Percentiles rank a stretch among this genome's conserved stretches.
Evolutionary conservation across 2,113 vertebrate genomes (phyloP).

Genomic region (Lichenostomus cassidix): DNA sequence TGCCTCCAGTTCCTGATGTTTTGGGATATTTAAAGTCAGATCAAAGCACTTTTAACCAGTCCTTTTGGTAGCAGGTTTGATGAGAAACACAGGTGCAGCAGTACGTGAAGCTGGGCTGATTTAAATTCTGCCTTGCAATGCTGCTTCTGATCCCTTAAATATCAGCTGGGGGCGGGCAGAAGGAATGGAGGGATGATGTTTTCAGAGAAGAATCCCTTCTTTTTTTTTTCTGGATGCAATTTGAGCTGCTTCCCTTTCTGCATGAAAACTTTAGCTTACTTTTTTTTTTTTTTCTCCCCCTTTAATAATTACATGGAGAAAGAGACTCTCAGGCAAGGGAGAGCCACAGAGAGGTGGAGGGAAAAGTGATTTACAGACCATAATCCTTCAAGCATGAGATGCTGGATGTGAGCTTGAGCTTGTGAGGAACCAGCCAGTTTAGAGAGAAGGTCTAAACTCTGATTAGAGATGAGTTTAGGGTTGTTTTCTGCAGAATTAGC

Average conservation of each 20-base stretch:
- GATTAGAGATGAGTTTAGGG: neutral
- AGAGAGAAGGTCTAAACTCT: neutral
- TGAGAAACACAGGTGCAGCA: slow-evolving; percentile 73
- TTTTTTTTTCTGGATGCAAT: neutral
- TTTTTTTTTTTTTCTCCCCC: neutral
- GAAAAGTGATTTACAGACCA: neutral
- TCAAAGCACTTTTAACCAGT: slow-evolving; percentile 65
- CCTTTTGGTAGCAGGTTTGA: slow-evolving; percentile 69
- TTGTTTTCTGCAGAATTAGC: neutral
- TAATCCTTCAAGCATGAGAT: neutral
- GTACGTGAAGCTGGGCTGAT: slow-evolving; percentile 23
- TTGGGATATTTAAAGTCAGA: slow-evolving; percentile 71
- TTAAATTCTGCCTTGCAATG: slow-evolving; percentile 50
- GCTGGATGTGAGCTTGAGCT: neutral
- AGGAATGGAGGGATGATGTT: slow-evolving; percentile 18
- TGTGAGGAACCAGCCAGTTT: neutral
- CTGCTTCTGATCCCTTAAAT: slow-evolving; percentile 55
- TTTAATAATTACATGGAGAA: neutral
- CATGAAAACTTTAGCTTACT: neutral
- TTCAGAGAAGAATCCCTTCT: slow-evolving; percentile 1
- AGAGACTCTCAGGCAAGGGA: neutral
- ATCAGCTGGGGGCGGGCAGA: slow-evolving; percentile 13
- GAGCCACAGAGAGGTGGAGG: neutral
- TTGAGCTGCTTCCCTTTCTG: slow-evolving; percentile 34
- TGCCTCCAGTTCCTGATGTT: slow-evolving; percentile 68